Evolutionary conservation across 1,140 invertebrate genomes (phyloP), one percentile per base, ranked within the genome.

Genomic region (Diplogasteroides magnus): DNA sequence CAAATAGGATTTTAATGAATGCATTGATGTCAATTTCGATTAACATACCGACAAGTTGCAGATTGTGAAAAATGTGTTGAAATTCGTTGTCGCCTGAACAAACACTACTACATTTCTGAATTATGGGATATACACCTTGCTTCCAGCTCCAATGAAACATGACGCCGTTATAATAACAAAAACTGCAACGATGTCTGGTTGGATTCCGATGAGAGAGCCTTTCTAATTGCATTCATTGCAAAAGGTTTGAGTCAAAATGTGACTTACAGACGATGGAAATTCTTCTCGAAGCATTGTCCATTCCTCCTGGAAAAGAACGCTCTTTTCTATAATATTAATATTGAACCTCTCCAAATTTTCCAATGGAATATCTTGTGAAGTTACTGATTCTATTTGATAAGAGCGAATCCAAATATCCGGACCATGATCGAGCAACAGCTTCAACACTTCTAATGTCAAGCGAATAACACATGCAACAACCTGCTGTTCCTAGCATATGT

Each of bases 391-490:
- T 48, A 48, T 19, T 48, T 48, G 6, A 48, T 48, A 11, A 48
- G 37, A 94, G 85, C 0, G 91, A 90, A 80, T 96, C 91, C 2
- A 96, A 88, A 78, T 93, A 94, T 14, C 91, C 91, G 72, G 91
- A 93, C 91, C 91, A 94, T 1, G 92, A 92, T 75, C 92, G 88
- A 0, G 91, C 91, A 26, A 94, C 91, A 0, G 91, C 91, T 74
- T 31, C 64, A 73, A 28, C 1, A 31, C 0, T 25, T 25, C 61
- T 55, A 61, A 31, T 29, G 27, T 27, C n/a, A 19, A 23, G 14
- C 3, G 31, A 58, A 64, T 15, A 11, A 19, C 0, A 0, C 2
- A 6, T 11, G 25, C n/a, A 19, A 37, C 15, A 23, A 73, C 72
- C 72, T 0, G 93, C 92, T 6, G 91, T 90, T 15, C 90, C 90